Evolutionary conservation across 30 jellyfish, hydroid and myxozoan species (phyloP).

Genomic region (Aurelia aurita complex sp. Pacific): DNA sequence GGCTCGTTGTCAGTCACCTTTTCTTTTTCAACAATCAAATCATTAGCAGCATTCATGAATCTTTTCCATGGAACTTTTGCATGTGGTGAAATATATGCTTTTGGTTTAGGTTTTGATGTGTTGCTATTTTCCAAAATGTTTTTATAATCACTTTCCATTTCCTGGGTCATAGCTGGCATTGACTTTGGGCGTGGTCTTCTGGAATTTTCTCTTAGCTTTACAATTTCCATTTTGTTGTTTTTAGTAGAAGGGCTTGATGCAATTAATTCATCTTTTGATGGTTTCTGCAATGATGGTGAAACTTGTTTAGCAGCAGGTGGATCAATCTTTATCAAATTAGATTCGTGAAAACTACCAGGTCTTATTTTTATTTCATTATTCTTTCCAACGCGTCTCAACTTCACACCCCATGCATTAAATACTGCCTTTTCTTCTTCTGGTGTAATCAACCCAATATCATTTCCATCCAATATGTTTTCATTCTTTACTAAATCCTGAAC

Average conservation of each 20-base stretch:
- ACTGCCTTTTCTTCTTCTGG: conserved; percentile 61
- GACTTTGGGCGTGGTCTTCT: conserved; percentile 53
- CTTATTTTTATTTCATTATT: not conserved
- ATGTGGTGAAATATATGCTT: conserved; percentile 68
- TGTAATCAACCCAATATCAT: conserved; percentile 4
- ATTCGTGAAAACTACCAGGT: not conserved
- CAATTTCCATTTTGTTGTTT: not conserved
- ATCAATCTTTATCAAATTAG: not conserved
- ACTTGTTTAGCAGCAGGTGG: not conserved
- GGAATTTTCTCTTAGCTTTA: not conserved
- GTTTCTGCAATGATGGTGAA: not conserved
- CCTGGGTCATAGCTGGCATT: conserved; percentile 52
- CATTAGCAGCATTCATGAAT: not conserved
- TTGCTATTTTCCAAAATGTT: not conserved
- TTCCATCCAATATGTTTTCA: not conserved
- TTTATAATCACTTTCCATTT: not conserved
- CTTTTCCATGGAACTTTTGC: conserved; percentile 70
- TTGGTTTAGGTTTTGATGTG: conserved; percentile 7
- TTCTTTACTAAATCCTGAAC: conserved; percentile 9
- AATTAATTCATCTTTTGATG: not conserved
- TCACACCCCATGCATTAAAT: conserved; percentile 75
- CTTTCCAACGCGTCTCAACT: conserved; percentile 40
- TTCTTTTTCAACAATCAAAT: not conserved
- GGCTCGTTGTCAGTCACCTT: not conserved
- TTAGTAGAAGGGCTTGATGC: not conserved